Conservation (phyloP, 2,113 vertebrate genomes). For the Bujurquina vittata region DNA sequence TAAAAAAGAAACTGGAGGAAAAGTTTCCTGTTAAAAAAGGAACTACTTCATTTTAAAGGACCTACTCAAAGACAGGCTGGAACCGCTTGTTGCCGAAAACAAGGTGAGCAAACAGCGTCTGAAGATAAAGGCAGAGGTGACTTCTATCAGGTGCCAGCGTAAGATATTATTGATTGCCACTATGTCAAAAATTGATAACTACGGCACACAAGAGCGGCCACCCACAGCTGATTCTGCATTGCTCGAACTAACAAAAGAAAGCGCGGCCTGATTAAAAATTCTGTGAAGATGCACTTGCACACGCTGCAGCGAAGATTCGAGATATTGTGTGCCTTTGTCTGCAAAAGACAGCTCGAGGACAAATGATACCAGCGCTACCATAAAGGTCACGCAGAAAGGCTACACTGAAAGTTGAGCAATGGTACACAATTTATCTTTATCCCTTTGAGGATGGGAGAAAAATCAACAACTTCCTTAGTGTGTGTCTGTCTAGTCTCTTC, state of each 20-base stretch:
- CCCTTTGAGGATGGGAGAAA: conserved; percentile 38
- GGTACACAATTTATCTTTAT: conserved; percentile 68
- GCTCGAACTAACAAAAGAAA: conserved; percentile 33
- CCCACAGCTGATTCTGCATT: neutral
- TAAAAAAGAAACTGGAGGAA: conserved; percentile 4
- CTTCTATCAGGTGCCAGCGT: neutral
- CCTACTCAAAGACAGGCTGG: conserved; percentile 16
- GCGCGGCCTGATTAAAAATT: conserved; percentile 34
- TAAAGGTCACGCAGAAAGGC: conserved; percentile 77
- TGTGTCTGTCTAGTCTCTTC: neutral
- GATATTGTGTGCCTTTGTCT: conserved; percentile 53
- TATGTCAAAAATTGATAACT: conserved; percentile 15
- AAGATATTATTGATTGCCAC: conserved; percentile 18
- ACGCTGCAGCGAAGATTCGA: conserved; percentile 41
- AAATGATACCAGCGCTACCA: conserved; percentile 51
- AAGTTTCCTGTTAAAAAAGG: conserved; percentile 1
- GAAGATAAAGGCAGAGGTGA: conserved; percentile 2
- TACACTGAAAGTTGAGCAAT: conserved; percentile 75
- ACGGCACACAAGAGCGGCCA: neutral
- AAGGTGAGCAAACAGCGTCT: neutral
- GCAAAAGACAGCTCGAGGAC: conserved; percentile 58
- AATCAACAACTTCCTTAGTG: conserved; percentile 15
- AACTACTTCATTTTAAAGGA: neutral
- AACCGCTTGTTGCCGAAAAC: neutral
- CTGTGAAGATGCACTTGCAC: conserved; percentile 7